Conservation (phyloP, 2,113 vertebrate species). For the Alouatta palliata region DNA sequence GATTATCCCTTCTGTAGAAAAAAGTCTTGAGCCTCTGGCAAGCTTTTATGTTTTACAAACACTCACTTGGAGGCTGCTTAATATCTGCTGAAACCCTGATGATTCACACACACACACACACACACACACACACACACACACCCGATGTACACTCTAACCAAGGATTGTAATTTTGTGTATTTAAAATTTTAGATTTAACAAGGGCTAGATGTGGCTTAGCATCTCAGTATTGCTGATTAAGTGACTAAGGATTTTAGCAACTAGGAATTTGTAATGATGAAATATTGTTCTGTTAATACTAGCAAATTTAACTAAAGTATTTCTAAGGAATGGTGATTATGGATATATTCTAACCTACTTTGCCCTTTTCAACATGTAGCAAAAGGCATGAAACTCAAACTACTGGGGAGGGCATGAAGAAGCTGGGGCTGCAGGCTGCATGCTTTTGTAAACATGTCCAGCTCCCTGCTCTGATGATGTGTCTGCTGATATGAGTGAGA, state of each 20-base stretch:
- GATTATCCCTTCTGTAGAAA: background rate
- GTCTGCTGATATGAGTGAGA: background rate
- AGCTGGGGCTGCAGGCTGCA: background rate
- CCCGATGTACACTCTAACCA: background rate
- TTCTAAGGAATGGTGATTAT: background rate
- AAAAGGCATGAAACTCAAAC: background rate
- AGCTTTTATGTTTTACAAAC: background rate
- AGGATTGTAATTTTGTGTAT: background rate
- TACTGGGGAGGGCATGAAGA: background rate
- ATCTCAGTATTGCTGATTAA: background rate
- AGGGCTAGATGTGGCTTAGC: background rate
- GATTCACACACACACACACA: background rate
- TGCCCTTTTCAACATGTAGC: background rate
- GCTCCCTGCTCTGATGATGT: background rate
- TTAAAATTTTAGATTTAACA: background rate
- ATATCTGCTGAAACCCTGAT: background rate
- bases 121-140: background rate
- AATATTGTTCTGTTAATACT: background rate
- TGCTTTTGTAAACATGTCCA: background rate
- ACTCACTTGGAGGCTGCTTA: background rate
- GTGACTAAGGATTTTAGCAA: background rate
- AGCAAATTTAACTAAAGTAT: background rate
- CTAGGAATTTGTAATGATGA: background rate
- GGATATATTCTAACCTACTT: background rate
- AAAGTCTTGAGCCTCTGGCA: background rate